Percentiles rank a stretch among this genome's conserved stretches.
These are phyloP conservation scores for Meiosimyza decipiens DNA, from an alignment of 2,888 invertebrate genomes.

Conservation along the genomic window DNA sequence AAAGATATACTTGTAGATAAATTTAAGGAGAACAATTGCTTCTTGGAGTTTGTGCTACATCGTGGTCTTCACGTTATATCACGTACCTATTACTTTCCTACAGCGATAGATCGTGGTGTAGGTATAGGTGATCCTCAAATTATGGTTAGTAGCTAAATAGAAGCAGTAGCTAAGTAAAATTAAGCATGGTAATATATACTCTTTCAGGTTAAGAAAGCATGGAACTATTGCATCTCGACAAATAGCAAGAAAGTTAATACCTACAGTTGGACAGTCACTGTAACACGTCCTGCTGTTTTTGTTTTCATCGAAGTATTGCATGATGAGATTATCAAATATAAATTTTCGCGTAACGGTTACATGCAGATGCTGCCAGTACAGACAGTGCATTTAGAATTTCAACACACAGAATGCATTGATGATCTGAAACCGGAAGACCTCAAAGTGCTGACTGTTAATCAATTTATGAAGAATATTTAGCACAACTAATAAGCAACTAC, in stretches of 20 bases:
- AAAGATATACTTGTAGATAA: constrained; percentile 50
- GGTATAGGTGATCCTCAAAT: constrained; percentile 71
- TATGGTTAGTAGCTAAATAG: constrained; percentile 64
- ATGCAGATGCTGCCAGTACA: constrained; percentile 60
- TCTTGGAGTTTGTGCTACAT: constrained; percentile 68
- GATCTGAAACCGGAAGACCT: constrained; percentile 53
- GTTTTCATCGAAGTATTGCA: constrained; percentile 60
- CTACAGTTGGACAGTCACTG: constrained; percentile 57
- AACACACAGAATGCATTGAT: constrained; percentile 48
- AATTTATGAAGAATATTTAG: constrained; percentile 52
- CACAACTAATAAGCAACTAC: constrained; percentile 4
- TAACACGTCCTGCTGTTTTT: constrained; percentile 62
- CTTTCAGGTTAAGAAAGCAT: constrained; percentile 56
- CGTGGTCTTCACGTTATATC: constrained; percentile 69
- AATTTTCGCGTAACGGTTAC: constrained; percentile 64
- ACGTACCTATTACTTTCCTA: constrained; percentile 76
- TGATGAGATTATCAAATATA: constrained; percentile 52
- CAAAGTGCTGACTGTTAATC: constrained; percentile 62
- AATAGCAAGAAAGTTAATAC: constrained; percentile 41
- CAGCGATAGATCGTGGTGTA: constrained; percentile 69
- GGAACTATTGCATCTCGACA: constrained; percentile 48
- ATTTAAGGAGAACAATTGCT: constrained; percentile 54
- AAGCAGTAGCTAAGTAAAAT: background rate
- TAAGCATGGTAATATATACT: background rate
- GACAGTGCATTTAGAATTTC: constrained; percentile 58